Evolutionary conservation across 2,113 vertebrate genomes (phyloP), one percentile per base, ranked within the genome.

Genomic region (Sapayoa aenigma): DNA sequence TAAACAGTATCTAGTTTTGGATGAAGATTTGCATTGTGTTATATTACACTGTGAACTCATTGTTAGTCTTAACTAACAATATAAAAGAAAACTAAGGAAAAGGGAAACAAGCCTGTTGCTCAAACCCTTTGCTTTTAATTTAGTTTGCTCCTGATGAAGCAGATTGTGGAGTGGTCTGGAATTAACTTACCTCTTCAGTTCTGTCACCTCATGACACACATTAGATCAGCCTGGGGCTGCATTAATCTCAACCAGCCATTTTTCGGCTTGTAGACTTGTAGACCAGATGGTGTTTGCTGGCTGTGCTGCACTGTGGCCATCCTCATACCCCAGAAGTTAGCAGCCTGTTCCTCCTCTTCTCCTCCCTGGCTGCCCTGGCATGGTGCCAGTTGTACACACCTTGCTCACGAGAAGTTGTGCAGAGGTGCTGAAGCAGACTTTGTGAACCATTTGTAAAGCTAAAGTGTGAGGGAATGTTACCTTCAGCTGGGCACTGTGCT

Each of bases 191-290:
- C 39, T 80, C 78, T 86, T 63, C 37, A 46, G 67, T 73, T 91
- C 74, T 69, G 84, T 85, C 75, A 41, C 67, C 87, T 71, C 35
- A 30, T 46, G 55, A 72, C 71, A 84, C 49, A 10, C 24, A 80
- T 84, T 89, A 82, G 31, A 62, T 91, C 89, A 88, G 82, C 89
- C 72, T n/a, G 50, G 59, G 90, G 87, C 87, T 94, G 93, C 67
- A 80, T 84, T 73, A 44, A 59, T 95, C 78, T 93, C 90, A 39
- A 47, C 63, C 84, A 91, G 93, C 78, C 85, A 0, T 46, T 82
- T 65, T 79, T n/a, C 56, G 76, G 74, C 62, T 35, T 0, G 0
- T 49, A 31, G 66, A 22, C 53, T 24, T 65, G 50, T 66, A 82
- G 81, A 59, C 9, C 89, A 95, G 89, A 68, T 93, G 89, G 89